These are phyloP conservation scores for Sinohyriopsis cumingii DNA, from an alignment of 2,888 invertebrate genomes.

Conservation along the genomic window DNA sequence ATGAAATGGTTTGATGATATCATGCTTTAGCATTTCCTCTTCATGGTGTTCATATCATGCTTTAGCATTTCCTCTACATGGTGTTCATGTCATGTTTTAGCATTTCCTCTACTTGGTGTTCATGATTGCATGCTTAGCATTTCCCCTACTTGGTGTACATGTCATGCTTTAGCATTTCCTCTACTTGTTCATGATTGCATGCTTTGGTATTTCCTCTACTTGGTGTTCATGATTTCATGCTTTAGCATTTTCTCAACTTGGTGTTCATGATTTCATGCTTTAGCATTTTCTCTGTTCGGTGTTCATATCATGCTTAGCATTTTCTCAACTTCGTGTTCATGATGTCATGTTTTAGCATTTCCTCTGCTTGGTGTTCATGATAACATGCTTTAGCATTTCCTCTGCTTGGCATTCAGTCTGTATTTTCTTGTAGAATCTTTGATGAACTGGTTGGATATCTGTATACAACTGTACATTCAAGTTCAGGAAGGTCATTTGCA, in stretches of 20 bases:
- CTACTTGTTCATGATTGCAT: neutral
- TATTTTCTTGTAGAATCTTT: neutral
- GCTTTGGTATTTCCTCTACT: no score
- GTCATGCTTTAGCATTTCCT: neutral
- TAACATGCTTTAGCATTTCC: neutral
- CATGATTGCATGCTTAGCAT: no score
- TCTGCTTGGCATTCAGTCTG: no score
- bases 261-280: no score
- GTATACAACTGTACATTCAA: neutral
- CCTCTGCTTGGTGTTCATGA: neutral
- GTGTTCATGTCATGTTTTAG: neutral
- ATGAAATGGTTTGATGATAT: neutral
- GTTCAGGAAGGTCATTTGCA: neutral
- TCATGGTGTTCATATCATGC: no score
- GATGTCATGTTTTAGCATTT: no score
- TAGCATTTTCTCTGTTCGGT: no score
- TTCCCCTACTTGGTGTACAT: no score
- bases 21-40: no score
- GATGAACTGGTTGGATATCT: neutral
- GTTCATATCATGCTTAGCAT: neutral
- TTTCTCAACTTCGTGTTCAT: neutral
- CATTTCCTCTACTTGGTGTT: neutral
- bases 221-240: no score
- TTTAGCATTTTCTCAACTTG: no score
- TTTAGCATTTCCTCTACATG: no score